Evolutionary conservation across 1,140 invertebrate species (phyloP).

Genomic region (Caligus rogercresseyi): DNA sequence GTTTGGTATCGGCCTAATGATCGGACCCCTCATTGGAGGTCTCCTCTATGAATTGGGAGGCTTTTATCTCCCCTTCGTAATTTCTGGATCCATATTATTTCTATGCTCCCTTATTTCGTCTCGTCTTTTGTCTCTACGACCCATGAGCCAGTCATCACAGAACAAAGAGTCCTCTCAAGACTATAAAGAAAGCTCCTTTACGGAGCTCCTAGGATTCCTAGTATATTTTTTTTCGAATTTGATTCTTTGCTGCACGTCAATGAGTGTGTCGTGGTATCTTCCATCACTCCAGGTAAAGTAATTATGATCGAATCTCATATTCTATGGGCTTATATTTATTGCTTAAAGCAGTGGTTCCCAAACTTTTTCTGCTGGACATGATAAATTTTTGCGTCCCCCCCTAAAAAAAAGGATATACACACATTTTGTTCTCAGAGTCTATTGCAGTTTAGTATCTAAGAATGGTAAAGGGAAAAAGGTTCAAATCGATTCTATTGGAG

Average conservation of each 20-base stretch:
- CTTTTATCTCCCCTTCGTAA: conserved; percentile 65
- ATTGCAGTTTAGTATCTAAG: no score
- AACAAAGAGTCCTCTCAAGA: background rate
- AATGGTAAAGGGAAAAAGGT: no score
- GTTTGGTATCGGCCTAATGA: conserved; percentile 70
- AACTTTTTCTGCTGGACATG: no score
- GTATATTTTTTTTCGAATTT: background rate
- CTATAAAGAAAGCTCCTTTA: background rate
- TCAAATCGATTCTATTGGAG: no score
- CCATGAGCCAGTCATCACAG: background rate
- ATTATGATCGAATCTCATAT: no score
- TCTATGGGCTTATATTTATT: no score
- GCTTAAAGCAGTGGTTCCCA: no score
- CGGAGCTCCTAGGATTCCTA: conserved; percentile 2
- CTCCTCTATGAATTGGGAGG: conserved; percentile 58
- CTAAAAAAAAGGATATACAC: no score
- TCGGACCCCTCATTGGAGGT: conserved; percentile 65
- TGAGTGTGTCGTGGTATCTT: conserved; percentile 10
- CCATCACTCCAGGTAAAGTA: conserved; percentile 5
- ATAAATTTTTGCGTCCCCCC: no score
- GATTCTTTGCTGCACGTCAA: background rate
- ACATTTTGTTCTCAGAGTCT: no score
- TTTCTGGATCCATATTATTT: conserved; percentile 26
- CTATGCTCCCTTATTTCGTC: conserved; percentile 2
- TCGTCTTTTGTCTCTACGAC: background rate